phyloP scores from a whole-genome alignment of 2,888 invertebrate species.

The Pterobdella sp. region DNA sequence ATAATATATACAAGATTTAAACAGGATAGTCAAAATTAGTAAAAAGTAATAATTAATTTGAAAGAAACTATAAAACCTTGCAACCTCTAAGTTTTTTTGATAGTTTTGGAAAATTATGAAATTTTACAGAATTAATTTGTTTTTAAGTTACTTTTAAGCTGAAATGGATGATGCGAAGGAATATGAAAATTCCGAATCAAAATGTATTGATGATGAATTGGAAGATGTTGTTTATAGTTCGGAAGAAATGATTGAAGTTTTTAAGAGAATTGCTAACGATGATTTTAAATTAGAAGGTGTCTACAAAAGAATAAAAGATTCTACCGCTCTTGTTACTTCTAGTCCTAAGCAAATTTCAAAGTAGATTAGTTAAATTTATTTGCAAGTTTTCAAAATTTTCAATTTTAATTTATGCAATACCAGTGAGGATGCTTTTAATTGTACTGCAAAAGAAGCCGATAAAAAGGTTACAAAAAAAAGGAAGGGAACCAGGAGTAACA shows the following conservation, averaged over 20 bases:
- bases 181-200: background rate
- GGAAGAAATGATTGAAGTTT: slow-evolving; percentile 17
- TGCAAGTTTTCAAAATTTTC: background rate
- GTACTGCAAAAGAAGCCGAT: background rate
- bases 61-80: too few relatives aligned
- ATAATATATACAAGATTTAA: too few relatives aligned
- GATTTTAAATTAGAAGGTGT: slow-evolving; percentile 3
- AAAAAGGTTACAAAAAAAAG: slow-evolving; percentile 5
- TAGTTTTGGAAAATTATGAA: too few relatives aligned
- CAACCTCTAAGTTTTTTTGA: too few relatives aligned
- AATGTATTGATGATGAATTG: slow-evolving; percentile 15
- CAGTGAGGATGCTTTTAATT: slow-evolving; percentile 5
- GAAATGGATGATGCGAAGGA: background rate
- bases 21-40: too few relatives aligned
- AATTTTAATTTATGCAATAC: background rate
- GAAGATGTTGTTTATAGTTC: slow-evolving; percentile 21
- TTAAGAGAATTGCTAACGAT: slow-evolving; percentile 8
- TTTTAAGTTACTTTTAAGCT: too few relatives aligned
- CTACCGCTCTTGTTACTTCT: background rate
- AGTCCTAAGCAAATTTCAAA: background rate
- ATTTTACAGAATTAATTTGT: too few relatives aligned
- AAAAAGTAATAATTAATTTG: too few relatives aligned
- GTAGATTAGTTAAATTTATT: background rate
- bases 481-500: background rate
- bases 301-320: background rate